phyloP scores from a whole-genome alignment of 1,140 invertebrate species.

The Dermatophagoides farinae region DNA sequence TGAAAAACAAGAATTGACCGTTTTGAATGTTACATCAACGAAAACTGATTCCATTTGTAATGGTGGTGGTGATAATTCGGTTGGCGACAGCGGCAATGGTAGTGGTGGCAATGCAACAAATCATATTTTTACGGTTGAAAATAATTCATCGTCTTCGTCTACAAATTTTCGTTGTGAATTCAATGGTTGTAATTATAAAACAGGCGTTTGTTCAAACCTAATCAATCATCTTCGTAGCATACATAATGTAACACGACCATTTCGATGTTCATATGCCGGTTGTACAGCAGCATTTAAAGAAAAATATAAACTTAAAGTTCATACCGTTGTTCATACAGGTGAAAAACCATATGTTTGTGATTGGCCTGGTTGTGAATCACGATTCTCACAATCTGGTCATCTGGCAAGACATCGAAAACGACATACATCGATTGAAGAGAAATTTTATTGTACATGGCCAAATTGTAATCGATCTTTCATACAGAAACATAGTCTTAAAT shows the following conservation, averaged over 20 bases:
- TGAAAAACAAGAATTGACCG: too few species aligned
- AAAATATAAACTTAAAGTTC: slow-evolving; percentile 5
- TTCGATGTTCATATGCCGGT: neutral
- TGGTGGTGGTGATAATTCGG: too few species aligned
- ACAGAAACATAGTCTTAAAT: neutral
- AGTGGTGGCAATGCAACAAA: too few species aligned
- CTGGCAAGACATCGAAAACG: neutral
- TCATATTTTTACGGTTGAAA: too few species aligned
- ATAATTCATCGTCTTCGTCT: too few species aligned
- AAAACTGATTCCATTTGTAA: too few species aligned
- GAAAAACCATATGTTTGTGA: slow-evolving; percentile 1
- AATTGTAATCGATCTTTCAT: neutral
- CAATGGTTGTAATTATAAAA: neutral
- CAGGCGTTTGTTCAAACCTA: neutral
- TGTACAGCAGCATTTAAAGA: slow-evolving; percentile 1
- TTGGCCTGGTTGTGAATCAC: slow-evolving; percentile 1
- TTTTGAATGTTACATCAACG: too few species aligned
- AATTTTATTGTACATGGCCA: neutral
- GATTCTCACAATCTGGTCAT: slow-evolving; percentile 2
- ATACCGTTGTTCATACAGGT: neutral
- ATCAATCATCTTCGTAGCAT: neutral
- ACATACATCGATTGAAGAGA: neutral
- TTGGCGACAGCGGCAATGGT: too few species aligned
- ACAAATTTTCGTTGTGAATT: neutral
- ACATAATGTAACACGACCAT: neutral